Evolutionary conservation across 2,113 vertebrate species (phyloP).

Genomic region (Anoplopoma fimbria): DNA sequence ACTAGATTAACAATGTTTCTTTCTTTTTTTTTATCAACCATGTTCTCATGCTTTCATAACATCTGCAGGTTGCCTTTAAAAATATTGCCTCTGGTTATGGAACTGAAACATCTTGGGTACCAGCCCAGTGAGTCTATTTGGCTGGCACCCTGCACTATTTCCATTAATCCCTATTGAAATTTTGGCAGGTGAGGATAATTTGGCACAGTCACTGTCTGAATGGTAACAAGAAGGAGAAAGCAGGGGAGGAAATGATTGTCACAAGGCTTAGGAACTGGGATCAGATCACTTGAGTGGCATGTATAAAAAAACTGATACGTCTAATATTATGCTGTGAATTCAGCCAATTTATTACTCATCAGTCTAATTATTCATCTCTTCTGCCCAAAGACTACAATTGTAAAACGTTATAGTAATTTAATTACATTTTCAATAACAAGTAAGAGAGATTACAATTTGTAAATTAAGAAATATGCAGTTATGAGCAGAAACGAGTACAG

Average conservation of each 20-base stretch:
- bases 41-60: background rate
- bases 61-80: slow-evolving; percentile 52
- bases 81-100: slow-evolving; percentile 50
- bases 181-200: slow-evolving; percentile 71
- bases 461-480: background rate
- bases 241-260: slow-evolving; percentile 51
- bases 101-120: slow-evolving; percentile 53
- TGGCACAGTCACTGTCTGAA: slow-evolving; percentile 56
- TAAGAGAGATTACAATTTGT: background rate
- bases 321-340: background rate
- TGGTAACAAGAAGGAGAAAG: slow-evolving; percentile 57
- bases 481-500: background rate
- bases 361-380: background rate
- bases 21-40: slow-evolving; percentile 12
- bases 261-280: slow-evolving; percentile 21
- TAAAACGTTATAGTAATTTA: background rate
- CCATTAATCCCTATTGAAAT: slow-evolving; percentile 69
- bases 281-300: slow-evolving; percentile 32
- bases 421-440: background rate
- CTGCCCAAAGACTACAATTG: background rate
- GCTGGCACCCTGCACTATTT: slow-evolving; percentile 48
- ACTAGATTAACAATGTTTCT: slow-evolving; percentile 3
- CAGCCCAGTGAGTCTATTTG: slow-evolving; percentile 59
- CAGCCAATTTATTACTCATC: slow-evolving; percentile 7
- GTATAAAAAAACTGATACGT: background rate